Evolutionary conservation across 2,888 invertebrate species (phyloP).

Genomic region (Uropetala carovei): DNA sequence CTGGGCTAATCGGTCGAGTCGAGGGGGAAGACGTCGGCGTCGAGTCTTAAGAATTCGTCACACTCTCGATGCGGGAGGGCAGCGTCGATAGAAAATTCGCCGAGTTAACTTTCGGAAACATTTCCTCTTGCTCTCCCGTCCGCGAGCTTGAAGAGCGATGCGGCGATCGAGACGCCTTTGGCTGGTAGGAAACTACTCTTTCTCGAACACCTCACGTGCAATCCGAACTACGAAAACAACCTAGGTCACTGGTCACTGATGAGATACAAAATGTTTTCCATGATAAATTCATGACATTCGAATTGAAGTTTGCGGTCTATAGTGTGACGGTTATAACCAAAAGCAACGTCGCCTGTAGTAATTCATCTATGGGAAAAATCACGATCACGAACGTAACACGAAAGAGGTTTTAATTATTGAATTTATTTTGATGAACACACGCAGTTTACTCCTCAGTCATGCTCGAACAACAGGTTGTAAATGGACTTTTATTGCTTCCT

Average conservation of each 20-base stretch:
- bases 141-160: too few species aligned
- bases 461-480: slow-evolving; percentile 62
- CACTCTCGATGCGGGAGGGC: neutral
- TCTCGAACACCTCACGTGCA: too few species aligned
- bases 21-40: neutral
- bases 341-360: neutral
- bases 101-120: neutral
- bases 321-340: neutral
- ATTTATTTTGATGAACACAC: neutral
- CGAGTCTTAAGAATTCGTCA: neutral
- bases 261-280: neutral
- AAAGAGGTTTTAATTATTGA: neutral
- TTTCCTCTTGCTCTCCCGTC: neutral
- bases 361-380: neutral
- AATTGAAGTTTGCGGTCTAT: neutral
- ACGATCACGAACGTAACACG: neutral
- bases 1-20: neutral
- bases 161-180: too few species aligned
- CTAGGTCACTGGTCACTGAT: too few species aligned
- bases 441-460: slow-evolving; percentile 24
- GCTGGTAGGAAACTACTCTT: too few species aligned
- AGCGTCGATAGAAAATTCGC: neutral
- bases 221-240: too few species aligned
- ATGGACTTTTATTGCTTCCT: neutral
- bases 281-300: neutral